Base-by-base conservation (phyloP, 2,113 vertebrate species). In the Irena cyanogastra region DNA sequence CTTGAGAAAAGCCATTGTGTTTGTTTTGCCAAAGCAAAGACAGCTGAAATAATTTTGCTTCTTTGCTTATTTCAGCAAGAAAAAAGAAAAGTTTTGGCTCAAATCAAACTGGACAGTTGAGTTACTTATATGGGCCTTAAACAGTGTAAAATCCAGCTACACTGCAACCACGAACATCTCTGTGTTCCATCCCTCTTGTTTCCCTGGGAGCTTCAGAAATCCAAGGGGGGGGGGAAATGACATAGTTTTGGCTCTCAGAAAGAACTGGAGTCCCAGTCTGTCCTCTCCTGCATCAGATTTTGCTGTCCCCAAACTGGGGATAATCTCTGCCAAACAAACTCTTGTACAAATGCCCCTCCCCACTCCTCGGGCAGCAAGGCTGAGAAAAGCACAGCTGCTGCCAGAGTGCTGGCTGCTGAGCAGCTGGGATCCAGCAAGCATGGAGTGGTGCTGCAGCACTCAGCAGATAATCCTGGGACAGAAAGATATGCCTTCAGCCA, bases 391-490 rank as follows among this genome's bases (percentile, higher is more conserved):
- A 0, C 92, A 90, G 76, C 79, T 94, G 76, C 79, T 94, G 88
- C 35, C 24, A 3, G 39, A 52, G 52, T 10, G 35, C 54, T 91
- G 84, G 28, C 16, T 85, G 83, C 70, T 41, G 87, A 83, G 74
- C 78, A 80, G 57, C 78, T 94, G 92, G 57, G 59, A 86, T 52
- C 60, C 93, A 79, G 83, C 37, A 81, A 39, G 63, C 72, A 68
- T 0, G 3, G 65, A 39, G 20, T 84, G 84, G 80, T 5, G 1
- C 86, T 75, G 90, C 83, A 78, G 72, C 5, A 1, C 49, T 70
- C 5, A 68, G 88, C 85, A 93, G 66, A 88, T 56, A 88, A 90
- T 70, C 59, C 82, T 87, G 79, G 79, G 90, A 87, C 23, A 75
- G 64, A 90, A 86, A 68, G 54, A 71, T 11, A 28, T 3, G 39